Evolutionary conservation across 1,140 invertebrate species (phyloP).

Genomic region (Liolophura sinensis): DNA sequence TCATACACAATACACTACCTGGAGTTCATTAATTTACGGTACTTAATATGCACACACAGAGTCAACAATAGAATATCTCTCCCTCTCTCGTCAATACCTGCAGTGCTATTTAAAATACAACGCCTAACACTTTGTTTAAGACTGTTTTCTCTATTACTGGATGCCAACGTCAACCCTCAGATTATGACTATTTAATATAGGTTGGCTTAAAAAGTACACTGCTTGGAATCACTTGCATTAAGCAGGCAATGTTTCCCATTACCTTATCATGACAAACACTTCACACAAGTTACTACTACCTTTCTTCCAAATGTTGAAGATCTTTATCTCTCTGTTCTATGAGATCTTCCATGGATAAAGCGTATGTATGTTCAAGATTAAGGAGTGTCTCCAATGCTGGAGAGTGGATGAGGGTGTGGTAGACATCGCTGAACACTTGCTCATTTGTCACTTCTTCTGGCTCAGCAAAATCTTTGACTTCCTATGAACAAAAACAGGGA

Average conservation of each 20-base stretch:
- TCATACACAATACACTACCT: no score
- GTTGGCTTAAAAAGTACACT: conserved; percentile 1
- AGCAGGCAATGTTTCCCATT: background rate
- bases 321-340: conserved; percentile 70
- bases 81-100: no score
- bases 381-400: conserved; percentile 77
- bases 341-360: conserved; percentile 71
- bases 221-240: background rate
- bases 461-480: conserved; percentile 55
- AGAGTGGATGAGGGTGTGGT: conserved; percentile 81
- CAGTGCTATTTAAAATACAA: no score
- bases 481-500: conserved; percentile 34
- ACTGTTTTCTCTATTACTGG: no score
- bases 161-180: no score
- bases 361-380: conserved; percentile 77
- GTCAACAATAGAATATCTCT: no score
- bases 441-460: conserved; percentile 74
- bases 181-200: no score
- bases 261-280: background rate
- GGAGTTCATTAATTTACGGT: no score
- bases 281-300: conserved; percentile 53
- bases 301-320: conserved; percentile 67
- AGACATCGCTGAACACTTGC: conserved; percentile 73
- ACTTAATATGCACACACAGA: no score
- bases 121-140: no score